phyloP scores from a whole-genome alignment of 2,113 vertebrate species.

The Psilopsiagon aurifrons region DNA sequence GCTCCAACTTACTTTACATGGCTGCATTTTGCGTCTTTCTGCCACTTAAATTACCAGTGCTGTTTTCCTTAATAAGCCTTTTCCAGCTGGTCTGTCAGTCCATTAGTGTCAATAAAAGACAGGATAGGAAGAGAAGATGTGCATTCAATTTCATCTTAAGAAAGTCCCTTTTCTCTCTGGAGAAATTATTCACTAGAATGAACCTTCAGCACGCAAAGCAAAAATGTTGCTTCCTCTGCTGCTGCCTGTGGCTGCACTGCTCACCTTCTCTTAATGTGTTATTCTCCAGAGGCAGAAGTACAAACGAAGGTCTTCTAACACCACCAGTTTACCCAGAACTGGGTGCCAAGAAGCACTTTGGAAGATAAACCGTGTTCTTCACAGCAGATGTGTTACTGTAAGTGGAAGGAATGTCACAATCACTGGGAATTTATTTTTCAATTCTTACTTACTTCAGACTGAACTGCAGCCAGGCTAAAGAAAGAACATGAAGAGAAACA shows the following conservation, averaged over 20 bases:
- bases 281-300: neutral
- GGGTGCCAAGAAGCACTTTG: neutral
- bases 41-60: neutral
- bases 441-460: neutral
- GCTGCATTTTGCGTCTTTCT: neutral
- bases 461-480: neutral
- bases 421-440: neutral
- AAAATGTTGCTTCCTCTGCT: neutral
- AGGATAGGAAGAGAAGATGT: neutral
- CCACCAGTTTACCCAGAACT: neutral
- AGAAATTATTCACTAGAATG: neutral
- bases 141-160: neutral
- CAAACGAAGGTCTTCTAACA: neutral
- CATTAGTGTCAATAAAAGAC: neutral
- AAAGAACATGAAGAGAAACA: neutral
- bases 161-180: constrained; percentile 4
- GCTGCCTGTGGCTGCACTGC: neutral
- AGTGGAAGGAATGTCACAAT: neutral
- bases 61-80: neutral
- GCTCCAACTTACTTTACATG: neutral
- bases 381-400: neutral
- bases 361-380: neutral
- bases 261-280: neutral
- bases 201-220: neutral
- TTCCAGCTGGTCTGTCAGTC: constrained; percentile 7